Evolutionary conservation across 2,797 vertebrate genomes (phyloP).

Genomic region (Miichthys miiuy): DNA sequence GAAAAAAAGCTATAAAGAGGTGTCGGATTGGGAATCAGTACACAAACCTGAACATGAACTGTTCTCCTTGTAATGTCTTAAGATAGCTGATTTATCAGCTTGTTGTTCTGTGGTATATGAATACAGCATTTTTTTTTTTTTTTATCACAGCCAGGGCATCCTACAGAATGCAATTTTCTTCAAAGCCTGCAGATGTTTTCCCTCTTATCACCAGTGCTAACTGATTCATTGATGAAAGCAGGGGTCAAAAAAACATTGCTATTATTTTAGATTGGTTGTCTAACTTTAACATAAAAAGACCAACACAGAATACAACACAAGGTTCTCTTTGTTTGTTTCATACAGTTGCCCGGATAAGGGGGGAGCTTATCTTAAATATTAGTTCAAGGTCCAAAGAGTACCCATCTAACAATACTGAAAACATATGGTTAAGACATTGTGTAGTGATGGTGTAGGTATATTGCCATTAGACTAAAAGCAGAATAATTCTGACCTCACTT

Average conservation of each 20-base stretch:
- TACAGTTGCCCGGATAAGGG: not conserved
- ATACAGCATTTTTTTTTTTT: constrained; percentile 30
- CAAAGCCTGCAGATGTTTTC: constrained; percentile 40
- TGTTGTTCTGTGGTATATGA: constrained; percentile 32
- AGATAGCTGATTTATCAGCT: constrained; percentile 34
- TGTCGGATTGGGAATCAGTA: not conserved
- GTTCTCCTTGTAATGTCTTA: constrained; percentile 24
- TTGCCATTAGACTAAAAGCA: not conserved
- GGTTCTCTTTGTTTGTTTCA: constrained; percentile 13
- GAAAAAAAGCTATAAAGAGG: not conserved
- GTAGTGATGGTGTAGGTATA: not conserved
- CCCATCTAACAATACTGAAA: not conserved
- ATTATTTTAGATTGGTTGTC: constrained; percentile 25
- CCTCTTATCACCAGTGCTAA: constrained; percentile 45
- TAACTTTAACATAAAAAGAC: constrained; percentile 22
- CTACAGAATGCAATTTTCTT: constrained; percentile 48
- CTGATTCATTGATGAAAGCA: constrained; percentile 44
- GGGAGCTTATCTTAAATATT: not conserved
- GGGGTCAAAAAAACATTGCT: constrained; percentile 39
- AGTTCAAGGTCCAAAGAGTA: not conserved
- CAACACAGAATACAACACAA: constrained; percentile 3
- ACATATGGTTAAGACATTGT: not conserved
- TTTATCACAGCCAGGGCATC: constrained; percentile 34
- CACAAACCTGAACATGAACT: constrained; percentile 28
- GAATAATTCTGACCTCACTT: not conserved